Evolutionary conservation across 37 sponge, comb jelly and placozoan species (phyloP).

Genomic region (Agelas oroides): DNA sequence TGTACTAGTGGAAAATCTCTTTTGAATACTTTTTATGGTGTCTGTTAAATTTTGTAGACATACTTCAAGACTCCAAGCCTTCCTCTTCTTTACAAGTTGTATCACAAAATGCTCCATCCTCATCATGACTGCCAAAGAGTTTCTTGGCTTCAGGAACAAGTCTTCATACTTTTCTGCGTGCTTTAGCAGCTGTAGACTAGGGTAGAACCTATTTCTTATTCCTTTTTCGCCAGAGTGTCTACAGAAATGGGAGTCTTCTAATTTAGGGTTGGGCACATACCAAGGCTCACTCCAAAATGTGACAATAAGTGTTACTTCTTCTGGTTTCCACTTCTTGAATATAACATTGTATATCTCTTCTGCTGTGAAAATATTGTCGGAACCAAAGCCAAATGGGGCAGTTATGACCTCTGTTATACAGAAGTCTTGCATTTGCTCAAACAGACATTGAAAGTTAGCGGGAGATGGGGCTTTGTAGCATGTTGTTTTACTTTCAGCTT

Average conservation of each 20-base stretch:
- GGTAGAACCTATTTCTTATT: too few relatives aligned
- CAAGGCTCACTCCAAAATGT: slow-evolving; percentile 10
- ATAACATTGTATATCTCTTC: neutral
- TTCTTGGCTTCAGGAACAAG: neutral
- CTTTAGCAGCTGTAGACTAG: too few relatives aligned
- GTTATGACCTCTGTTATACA: too few relatives aligned
- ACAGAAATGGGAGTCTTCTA: too few relatives aligned
- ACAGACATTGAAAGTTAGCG: too few relatives aligned
- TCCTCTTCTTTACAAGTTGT: too few relatives aligned
- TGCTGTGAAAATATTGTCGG: too few relatives aligned
- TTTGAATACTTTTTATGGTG: neutral
- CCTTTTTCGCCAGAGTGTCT: too few relatives aligned
- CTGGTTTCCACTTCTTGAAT: neutral
- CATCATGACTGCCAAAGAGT: slow-evolving; percentile 19
- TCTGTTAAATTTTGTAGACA: neutral
- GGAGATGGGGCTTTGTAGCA: too few relatives aligned
- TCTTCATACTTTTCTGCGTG: neutral
- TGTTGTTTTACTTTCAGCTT: too few relatives aligned
- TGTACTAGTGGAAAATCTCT: neutral
- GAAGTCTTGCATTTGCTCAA: too few relatives aligned
- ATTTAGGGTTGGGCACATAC: neutral
- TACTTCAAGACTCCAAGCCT: neutral
- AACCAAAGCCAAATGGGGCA: too few relatives aligned
- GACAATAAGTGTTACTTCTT: slow-evolving; percentile 24
- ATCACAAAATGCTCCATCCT: slow-evolving; percentile 16